These are phyloP conservation scores for Litoditis marina DNA, from an alignment of 2,888 invertebrate species.

Conservation along the genomic window DNA sequence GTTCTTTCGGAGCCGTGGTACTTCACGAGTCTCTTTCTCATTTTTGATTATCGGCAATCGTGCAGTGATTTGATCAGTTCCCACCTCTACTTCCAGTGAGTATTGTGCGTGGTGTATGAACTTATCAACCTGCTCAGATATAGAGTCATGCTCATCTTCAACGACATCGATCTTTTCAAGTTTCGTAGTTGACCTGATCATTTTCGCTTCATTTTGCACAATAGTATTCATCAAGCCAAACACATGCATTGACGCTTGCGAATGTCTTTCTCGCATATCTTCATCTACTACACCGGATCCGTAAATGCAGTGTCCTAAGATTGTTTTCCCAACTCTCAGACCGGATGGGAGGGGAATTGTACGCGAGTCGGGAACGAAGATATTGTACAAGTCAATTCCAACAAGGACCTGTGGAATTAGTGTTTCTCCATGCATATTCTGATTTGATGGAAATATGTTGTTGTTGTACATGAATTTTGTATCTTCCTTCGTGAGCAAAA, in stretches of 20 bases:
- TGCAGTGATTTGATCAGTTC: not conserved
- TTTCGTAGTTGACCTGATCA: not conserved
- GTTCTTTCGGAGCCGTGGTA: not conserved
- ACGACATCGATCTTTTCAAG: not conserved
- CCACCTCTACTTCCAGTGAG: not conserved
- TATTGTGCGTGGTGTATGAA: conserved; percentile 1
- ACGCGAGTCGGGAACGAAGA: not conserved
- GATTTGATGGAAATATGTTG: not conserved
- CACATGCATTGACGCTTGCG: not conserved
- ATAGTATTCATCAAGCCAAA: not conserved
- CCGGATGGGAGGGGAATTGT: not conserved
- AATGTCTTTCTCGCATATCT: not conserved
- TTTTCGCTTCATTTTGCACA: not conserved
- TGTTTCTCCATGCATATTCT: not conserved
- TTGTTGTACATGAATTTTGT: not conserved
- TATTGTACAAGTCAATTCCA: not conserved
- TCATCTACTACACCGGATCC: not conserved
- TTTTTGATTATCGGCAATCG: not conserved
- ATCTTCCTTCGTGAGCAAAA: not conserved
- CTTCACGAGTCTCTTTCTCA: not conserved
- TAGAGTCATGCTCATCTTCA: not conserved
- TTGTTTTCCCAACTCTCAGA: not conserved
- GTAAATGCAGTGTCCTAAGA: not conserved
- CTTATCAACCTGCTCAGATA: not conserved
- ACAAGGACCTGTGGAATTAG: not conserved